phyloP scores from a whole-genome alignment of 2,888 invertebrate species.

The Eucera pruinosa region DNA sequence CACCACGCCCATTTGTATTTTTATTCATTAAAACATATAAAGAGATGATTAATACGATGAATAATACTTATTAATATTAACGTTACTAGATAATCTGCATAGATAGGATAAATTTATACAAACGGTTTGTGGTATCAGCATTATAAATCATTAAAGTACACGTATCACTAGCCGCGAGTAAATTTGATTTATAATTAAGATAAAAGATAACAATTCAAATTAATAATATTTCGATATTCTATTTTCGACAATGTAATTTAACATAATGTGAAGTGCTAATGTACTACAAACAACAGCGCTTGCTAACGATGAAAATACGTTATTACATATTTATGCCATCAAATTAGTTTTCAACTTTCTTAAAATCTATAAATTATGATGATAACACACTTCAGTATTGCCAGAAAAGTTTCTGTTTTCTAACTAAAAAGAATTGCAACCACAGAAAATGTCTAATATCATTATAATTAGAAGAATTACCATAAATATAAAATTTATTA shows the following conservation, averaged over 20 bases:
- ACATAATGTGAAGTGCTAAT: neutral
- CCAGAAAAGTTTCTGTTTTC: too few relatives aligned
- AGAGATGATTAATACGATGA: neutral
- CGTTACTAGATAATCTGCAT: conserved; percentile 5
- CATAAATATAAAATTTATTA: too few relatives aligned
- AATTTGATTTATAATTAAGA: conserved; percentile 8
- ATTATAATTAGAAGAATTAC: too few relatives aligned
- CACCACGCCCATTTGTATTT: neutral
- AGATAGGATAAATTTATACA: neutral
- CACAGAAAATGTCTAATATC: too few relatives aligned
- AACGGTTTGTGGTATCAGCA: neutral
- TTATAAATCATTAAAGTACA: neutral
- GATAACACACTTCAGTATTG: too few relatives aligned
- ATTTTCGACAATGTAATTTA: neutral
- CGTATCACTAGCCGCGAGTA: neutral
- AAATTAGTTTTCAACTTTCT: neutral
- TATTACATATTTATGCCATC: too few relatives aligned
- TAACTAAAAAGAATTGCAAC: too few relatives aligned
- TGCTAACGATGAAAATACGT: neutral
- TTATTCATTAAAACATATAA: neutral
- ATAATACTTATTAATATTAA: too few relatives aligned
- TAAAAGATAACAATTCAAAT: neutral
- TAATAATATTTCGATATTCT: neutral
- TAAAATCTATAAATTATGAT: too few relatives aligned
- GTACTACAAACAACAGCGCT: neutral